Percentiles rank a stretch among this genome's conserved stretches.
Conservation (phyloP, 2,113 vertebrate genomes). For the Geothlypis trichas region DNA sequence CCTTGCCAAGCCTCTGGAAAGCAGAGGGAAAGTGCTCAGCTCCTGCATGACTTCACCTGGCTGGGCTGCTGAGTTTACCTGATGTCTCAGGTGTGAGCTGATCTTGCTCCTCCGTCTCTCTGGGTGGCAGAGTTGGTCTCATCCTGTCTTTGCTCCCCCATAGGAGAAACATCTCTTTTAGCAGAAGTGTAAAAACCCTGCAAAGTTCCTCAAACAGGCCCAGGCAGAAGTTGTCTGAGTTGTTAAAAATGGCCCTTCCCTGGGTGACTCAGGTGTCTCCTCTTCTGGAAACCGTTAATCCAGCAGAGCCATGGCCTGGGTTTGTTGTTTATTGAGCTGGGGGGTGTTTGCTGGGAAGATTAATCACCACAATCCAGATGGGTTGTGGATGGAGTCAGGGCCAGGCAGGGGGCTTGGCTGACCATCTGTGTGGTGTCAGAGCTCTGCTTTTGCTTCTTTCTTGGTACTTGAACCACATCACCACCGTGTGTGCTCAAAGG, state of each 20-base stretch:
- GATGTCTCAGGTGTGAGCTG: background rate
- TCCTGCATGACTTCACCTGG: background rate
- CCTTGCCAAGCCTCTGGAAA: background rate
- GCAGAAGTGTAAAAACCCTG: background rate
- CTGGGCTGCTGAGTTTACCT: accelerated
- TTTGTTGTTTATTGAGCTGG: background rate
- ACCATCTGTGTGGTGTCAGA: background rate
- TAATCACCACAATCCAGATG: accelerated
- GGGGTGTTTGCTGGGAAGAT: background rate
- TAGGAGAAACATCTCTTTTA: accelerated
- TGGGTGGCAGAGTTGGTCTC: background rate
- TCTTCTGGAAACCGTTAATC: background rate
- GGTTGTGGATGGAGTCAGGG: background rate
- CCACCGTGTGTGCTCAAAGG: background rate
- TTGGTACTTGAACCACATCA: background rate
- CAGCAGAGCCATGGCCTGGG: background rate
- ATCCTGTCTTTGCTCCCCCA: background rate
- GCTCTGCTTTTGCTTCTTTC: background rate
- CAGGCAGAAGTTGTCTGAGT: background rate
- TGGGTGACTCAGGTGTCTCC: background rate
- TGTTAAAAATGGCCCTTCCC: background rate
- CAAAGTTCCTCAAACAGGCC: background rate
- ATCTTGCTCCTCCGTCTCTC: background rate
- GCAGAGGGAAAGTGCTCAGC: background rate
- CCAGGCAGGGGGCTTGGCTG: background rate